phyloP scores from a whole-genome alignment of 2,113 vertebrate species.

The Otus sunia region DNA sequence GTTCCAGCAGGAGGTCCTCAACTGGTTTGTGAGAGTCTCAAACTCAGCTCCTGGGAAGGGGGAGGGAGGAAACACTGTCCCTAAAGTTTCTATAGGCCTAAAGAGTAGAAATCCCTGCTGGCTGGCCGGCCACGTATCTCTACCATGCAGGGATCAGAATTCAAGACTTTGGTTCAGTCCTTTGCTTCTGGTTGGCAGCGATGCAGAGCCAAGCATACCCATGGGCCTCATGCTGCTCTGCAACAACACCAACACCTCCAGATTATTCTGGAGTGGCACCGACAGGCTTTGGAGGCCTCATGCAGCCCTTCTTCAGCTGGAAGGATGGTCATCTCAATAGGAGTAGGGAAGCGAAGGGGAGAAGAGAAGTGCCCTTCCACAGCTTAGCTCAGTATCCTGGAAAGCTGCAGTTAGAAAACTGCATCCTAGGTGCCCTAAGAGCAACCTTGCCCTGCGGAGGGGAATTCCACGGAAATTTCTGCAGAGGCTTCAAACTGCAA shows the following conservation, averaged over 20 bases:
- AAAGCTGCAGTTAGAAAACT: slow-evolving; percentile 38
- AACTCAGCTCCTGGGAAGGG: slow-evolving; percentile 34
- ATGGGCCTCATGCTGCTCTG: slow-evolving; percentile 10
- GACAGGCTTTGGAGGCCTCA: slow-evolving; percentile 33
- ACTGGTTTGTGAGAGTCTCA: slow-evolving; percentile 63
- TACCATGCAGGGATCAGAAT: slow-evolving; percentile 39
- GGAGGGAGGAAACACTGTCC: slow-evolving; percentile 53
- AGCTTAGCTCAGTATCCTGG: slow-evolving; percentile 36
- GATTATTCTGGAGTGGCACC: slow-evolving; percentile 17
- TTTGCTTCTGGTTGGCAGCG: slow-evolving; percentile 53
- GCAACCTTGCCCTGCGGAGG: slow-evolving; percentile 43
- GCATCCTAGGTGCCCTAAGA: slow-evolving; percentile 31
- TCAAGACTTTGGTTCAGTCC: slow-evolving; percentile 30
- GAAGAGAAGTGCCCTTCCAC: slow-evolving; percentile 50
- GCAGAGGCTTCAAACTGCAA: slow-evolving; percentile 22
- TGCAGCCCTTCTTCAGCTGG: slow-evolving; percentile 55
- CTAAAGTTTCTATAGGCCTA: slow-evolving; percentile 37
- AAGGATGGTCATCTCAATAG: slow-evolving; percentile 42
- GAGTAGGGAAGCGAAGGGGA: neutral
- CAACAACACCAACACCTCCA: slow-evolving; percentile 23
- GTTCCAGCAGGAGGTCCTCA: slow-evolving; percentile 64
- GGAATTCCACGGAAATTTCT: slow-evolving; percentile 3
- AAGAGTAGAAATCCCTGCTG: slow-evolving; percentile 42
- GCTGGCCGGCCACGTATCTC: slow-evolving; percentile 5
- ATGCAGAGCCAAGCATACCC: slow-evolving; percentile 32